Evolutionary conservation across 1,140 invertebrate species (phyloP), one percentile per base, ranked within the genome.

Genomic region (Magallana angulata): DNA sequence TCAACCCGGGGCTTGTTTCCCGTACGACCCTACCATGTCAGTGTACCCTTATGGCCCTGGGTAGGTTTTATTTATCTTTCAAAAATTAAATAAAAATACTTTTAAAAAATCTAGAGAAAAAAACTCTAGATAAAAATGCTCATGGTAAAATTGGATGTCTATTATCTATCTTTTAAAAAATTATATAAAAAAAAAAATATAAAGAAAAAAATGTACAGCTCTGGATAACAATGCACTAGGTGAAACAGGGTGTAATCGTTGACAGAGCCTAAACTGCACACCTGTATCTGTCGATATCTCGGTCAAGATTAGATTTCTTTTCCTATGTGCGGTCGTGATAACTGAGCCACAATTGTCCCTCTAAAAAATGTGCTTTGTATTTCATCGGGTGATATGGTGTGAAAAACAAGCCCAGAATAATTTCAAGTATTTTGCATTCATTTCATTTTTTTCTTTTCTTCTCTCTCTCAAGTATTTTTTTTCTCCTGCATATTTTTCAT

Each of bases 31-130:
- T 9, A 76, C 91, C 16, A 92, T 93, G 92, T 90, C 92, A 0
- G 87, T 92, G 12, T 93, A 93, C 83, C 92, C 92, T 2, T 93
- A 93, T 68, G 92, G 92, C 14, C 81, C 91, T n/a, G 91, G 91
- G 92, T 93, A 82, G 87, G 91, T 91, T 48, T 48, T 48, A 48
- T 48, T 48, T 48, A 48, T 48, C 36, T 48, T 48, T 48, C 36
- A 48, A 48, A 48, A 48, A 48, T 5, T 48, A 48, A 48, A 48
- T 4, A 2, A 48, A 48, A 48, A 48, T 4, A 48, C 5, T 4
- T 48, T 48, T 48, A 48, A 48, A 48, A 48, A 48, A 48, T 5
- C 1, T 4, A 48, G 36, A 48, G 5, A 4, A 48, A 48, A 48
- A 48, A 48, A 48, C 5, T 5, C 36, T 48, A 48, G 36, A 48